Evolutionary conservation across 2,888 invertebrate species (phyloP).

Genomic region (Nezara viridula): DNA sequence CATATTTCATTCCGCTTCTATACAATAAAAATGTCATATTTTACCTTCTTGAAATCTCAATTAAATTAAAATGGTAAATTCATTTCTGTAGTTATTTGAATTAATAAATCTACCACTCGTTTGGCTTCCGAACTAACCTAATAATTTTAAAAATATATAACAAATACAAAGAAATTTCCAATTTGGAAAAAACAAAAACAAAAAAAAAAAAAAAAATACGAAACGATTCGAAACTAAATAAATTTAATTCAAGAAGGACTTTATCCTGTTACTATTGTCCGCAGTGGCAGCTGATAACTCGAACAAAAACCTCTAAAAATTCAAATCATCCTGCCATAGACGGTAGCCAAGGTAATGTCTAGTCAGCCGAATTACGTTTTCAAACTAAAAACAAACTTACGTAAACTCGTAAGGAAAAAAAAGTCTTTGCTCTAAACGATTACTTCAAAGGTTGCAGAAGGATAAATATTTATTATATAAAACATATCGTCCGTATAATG

Average conservation of each 20-base stretch:
- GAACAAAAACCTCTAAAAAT: not conserved
- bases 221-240: not conserved
- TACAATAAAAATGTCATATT: too few relatives aligned
- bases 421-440: not conserved
- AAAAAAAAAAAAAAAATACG: not conserved
- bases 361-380: not conserved
- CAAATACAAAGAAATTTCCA: too few relatives aligned
- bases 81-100: too few relatives aligned
- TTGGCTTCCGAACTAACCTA: too few relatives aligned
- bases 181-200: too few relatives aligned
- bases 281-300: not conserved
- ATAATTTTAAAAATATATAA: too few relatives aligned
- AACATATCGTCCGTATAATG: too few relatives aligned
- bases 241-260: not conserved
- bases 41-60: too few relatives aligned
- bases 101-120: too few relatives aligned
- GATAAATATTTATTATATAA: not conserved
- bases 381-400: constrained; percentile 33
- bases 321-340: constrained; percentile 18
- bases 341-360: not conserved
- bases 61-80: too few relatives aligned
- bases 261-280: not conserved
- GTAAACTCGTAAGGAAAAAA: not conserved
- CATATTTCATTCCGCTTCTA: too few relatives aligned
- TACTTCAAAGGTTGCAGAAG: not conserved